A percentile compares a stretch with the other conserved stretches of the same genome.
Conservation (phyloP, 2,797 vertebrate species). For the Siniperca scherzeri region DNA sequence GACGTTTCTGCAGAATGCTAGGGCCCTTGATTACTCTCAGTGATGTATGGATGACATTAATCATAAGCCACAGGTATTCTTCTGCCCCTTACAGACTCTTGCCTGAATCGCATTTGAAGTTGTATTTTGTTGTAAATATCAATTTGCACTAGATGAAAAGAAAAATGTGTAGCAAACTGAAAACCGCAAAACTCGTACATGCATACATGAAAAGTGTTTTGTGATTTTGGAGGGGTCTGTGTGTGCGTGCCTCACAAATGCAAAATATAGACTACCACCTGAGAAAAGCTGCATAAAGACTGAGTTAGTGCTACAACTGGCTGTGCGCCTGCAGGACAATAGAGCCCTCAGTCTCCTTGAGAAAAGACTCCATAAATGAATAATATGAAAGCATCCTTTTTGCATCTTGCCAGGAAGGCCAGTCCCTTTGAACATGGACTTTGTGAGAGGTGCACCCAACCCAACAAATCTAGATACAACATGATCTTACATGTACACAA, state of each 20-base stretch:
- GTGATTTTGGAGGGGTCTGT: too few species aligned
- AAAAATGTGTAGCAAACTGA: neutral
- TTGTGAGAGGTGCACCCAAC: constrained; percentile 3
- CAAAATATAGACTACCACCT: too few species aligned
- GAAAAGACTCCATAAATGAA: neutral
- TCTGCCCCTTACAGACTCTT: neutral
- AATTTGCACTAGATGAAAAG: neutral
- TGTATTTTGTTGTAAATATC: too few species aligned
- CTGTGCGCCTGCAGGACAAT: neutral
- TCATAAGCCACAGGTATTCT: too few species aligned
- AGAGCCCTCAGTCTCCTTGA: neutral
- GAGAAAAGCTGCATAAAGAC: neutral
- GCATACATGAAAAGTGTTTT: neutral
- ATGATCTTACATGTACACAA: neutral
- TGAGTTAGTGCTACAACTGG: too few species aligned
- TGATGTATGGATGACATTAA: neutral
- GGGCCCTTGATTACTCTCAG: too few species aligned
- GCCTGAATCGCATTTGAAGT: too few species aligned
- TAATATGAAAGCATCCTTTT: neutral
- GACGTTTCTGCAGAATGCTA: too few species aligned
- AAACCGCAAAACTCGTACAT: neutral
- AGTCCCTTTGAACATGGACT: constrained; percentile 10
- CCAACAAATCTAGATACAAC: neutral
- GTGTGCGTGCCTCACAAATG: too few species aligned
- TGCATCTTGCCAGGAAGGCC: neutral